Evolutionary conservation across 2,888 invertebrate species (phyloP), one percentile per base, ranked within the genome.

Genomic region (Dorcus hopei): DNA sequence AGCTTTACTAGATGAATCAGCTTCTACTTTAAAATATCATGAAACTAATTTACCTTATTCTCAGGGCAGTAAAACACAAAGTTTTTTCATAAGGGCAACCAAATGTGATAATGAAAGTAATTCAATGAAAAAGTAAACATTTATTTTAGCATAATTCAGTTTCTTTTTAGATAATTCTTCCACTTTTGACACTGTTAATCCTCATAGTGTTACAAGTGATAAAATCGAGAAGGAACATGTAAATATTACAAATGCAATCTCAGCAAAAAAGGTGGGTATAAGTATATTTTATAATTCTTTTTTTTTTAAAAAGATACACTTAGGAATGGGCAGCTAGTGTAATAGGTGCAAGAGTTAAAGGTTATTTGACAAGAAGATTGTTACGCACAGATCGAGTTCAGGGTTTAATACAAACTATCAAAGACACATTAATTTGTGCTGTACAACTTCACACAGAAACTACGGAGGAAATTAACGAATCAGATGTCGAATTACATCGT

Each of bases 361-460:
- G 96, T 0, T 95, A 86, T 76, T 80, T 96, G 54, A 88, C 90
- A 19, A 85, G 96, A 50, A 84, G 94, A 45, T 81, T 96, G 53
- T 85, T 95, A 80, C 83, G 82, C 68, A 93, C 95, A 0, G 90
- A 90, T 69, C 87, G 89, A 68, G 90, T 95, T 9, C 89, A 90
- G 76, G 82, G 83, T 57, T 83, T 93, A 14, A 91, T 92, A 67
- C 86, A 88, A 77, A 91, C 90, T 3, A 90, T 93, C 66, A 82
- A 85, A 73, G 93, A 93, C 73, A 90, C 91, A 3, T 78, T 91
- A 58, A 79, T 88, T 52, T 90, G 90, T 77, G 90, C 92, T 48
- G 79, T 91, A 65, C 86, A 88, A 72, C 81, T 93, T 71, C 90
- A 91, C 66, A 82, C 84, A 59, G 73, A 73, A 60, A 86, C 83